Percentiles rank a stretch among this genome's conserved stretches.
Conservation (phyloP, 1,140 invertebrate species). For the Catajapyx aquilonaris region DNA sequence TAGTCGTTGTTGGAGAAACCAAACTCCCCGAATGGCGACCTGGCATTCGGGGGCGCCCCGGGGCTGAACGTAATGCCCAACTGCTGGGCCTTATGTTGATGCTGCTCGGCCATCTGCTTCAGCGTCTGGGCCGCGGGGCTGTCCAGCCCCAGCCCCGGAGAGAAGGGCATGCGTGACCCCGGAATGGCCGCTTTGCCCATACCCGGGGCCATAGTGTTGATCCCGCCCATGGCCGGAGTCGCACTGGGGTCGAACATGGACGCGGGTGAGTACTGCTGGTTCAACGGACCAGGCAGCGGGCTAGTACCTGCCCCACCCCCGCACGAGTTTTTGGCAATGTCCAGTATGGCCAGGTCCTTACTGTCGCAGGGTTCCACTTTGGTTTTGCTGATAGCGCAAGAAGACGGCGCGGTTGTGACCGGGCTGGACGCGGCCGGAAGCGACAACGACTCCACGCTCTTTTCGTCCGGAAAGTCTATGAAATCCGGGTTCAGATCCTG, state of each 20-base stretch:
- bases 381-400: background rate
- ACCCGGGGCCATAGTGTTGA: slow-evolving; percentile 8
- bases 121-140: slow-evolving; percentile 79
- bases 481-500: slow-evolving; percentile 60
- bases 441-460: slow-evolving; percentile 19
- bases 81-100: slow-evolving; percentile 56
- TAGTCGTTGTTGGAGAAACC: slow-evolving; percentile 25
- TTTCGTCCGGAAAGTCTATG: slow-evolving; percentile 47
- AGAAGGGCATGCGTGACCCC: slow-evolving; percentile 12
- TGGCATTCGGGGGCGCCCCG: slow-evolving; percentile 3
- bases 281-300: background rate
- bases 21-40: slow-evolving; percentile 27
- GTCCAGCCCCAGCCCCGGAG: slow-evolving; percentile 15
- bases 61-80: slow-evolving; percentile 23
- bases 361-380: background rate
- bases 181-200: slow-evolving; percentile 8
- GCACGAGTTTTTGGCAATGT: slow-evolving; percentile 1
- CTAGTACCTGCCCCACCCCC: slow-evolving; percentile 2
- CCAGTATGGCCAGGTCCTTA: background rate
- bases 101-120: slow-evolving; percentile 90
- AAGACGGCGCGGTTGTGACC: slow-evolving; percentile 10
- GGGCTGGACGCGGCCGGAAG: slow-evolving; percentile 10
- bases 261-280: slow-evolving; percentile 8
- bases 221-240: slow-evolving; percentile 6
- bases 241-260: slow-evolving; percentile 8